Base-by-base conservation (phyloP, 2,113 vertebrate species). In the Syrmaticus mikado region DNA sequence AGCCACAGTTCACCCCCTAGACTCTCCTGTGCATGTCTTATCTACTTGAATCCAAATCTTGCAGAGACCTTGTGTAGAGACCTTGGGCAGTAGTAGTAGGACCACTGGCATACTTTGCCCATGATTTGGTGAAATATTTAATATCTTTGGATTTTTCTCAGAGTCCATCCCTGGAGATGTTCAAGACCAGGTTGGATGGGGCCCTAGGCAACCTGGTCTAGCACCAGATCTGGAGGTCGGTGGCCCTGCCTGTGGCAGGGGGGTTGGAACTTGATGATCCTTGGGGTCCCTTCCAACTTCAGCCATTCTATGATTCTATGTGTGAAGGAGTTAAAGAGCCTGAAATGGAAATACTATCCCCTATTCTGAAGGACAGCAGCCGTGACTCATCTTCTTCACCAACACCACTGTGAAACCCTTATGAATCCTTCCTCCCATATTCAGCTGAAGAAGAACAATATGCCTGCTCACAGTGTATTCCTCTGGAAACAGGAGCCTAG, bases 21-120 rank as follows among this genome's bases (percentile, higher is more conserved):
- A 2, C 28, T 46, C n/a, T 65, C 43, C 27, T 46, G 25, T 70
- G n/a, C 0, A 0, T 48, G 38, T 71, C 1, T 0, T 40, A 25
- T 27, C n/a, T 58, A 34, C 11, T n/a, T 0, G 0, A 40, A 13
- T 62, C 46, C 71, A 62, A 13, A 34, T 24, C 17, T 28, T 71
- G 27, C 19, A 18, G 68, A 71, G 36, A 71, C 18, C 25, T 53
- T 46, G 11, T 0, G 1, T 25, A 75, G 48, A 13, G 10, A 4
- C 27, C 28, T 38, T 13, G 38, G 6, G 57, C 68, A 79, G n/a
- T 5, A 14, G 41, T 20, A 58, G 68, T 21, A 50, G 41, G 34
- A 66, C 25, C 64, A 84, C 74, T 14, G 34, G 17, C 21, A 8
- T 38, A 25, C 34, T 19, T 38, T 70, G 67, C 67, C n/a, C 18